Base-by-base conservation (phyloP, 2,888 invertebrate species). In the Holacanthella duospinosa region DNA sequence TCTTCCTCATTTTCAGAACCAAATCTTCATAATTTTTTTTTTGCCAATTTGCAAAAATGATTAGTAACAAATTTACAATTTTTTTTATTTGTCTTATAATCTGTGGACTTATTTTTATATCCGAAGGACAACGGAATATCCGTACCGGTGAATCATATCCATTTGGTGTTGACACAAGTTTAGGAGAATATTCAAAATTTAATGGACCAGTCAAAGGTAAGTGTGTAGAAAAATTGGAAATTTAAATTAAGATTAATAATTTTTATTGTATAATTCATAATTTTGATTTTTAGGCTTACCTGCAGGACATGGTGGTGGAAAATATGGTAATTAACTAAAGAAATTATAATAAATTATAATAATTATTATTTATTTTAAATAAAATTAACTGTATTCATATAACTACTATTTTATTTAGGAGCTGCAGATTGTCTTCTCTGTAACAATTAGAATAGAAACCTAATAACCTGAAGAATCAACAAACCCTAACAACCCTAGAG, bases 401-500 rank as follows among this genome's bases (percentile, higher is more conserved):
- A 9, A 21, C 12, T 48, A 21, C 12, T n/a, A n/a, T n/a, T 48
- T 48, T 48, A 48, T 48, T 9, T 48, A 48, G 48, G 48, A 9
- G 48, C 48, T n/a, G 48, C 48, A 48, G 48, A 48, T 48, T 48
- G 48, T 48, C 48, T 48, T 21, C 48, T 48, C n/a, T 48, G 48
- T 36, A 16, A 6, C 6, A 36, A 36, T 36, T 36, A 36, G 36
- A 6, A 36, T 16, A 36, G 16, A 6, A 6, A 36, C 36, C 36
- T n/a, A n/a, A n/a, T n/a, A n/a, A n/a, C n/a, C n/a, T n/a, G n/a
- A n/a, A n/a, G n/a, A n/a, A n/a, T n/a, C n/a, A n/a, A n/a, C n/a
- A n/a, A n/a, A n/a, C n/a, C n/a, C n/a, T n/a, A n/a, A n/a, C n/a
- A n/a, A n/a, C n/a, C n/a, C n/a, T n/a, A n/a, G n/a, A n/a, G n/a